These are phyloP conservation scores for Periphyllus acericola DNA, from an alignment of 2,888 invertebrate species.

Conservation along the genomic window DNA sequence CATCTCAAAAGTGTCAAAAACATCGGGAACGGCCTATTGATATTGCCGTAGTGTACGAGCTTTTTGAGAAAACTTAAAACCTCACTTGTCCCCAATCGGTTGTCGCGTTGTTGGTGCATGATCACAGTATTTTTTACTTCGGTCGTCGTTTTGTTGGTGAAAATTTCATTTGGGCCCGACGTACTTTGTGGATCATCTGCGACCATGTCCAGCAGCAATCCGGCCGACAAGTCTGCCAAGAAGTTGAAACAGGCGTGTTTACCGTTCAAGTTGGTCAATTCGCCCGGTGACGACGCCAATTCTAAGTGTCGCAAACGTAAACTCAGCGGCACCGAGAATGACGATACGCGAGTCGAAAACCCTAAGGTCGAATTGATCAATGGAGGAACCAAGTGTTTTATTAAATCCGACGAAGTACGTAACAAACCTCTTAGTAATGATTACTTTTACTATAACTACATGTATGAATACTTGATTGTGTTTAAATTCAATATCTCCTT, in stretches of 20 bases:
- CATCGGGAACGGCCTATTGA: background rate
- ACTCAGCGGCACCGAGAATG: constrained; percentile 41
- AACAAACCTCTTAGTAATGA: background rate
- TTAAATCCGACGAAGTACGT: constrained; percentile 35
- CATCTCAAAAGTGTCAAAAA: background rate
- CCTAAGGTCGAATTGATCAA: constrained; percentile 51
- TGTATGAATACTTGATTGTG: too few relatives aligned
- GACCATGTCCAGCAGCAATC: constrained; percentile 15
- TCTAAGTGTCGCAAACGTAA: constrained; percentile 51
- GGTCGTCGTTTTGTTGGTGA: background rate
- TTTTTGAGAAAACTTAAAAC: background rate
- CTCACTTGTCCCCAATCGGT: background rate
- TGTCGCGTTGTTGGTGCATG: background rate
- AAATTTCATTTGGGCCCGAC: background rate
- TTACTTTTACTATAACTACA: too few relatives aligned
- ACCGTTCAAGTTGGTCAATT: constrained; percentile 45
- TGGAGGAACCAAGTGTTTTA: constrained; percentile 52
- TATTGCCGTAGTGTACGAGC: too few relatives aligned
- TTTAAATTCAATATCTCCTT: too few relatives aligned
- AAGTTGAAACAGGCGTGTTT: constrained; percentile 42
- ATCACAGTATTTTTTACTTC: background rate
- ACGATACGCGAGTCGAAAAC: constrained; percentile 23
- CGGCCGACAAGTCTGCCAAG: constrained; percentile 12
- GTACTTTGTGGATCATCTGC: background rate
- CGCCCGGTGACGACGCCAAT: constrained; percentile 25